A percentile compares a stretch with the other conserved stretches of the same genome.
phyloP scores from a whole-genome alignment of 2,797 vertebrate genomes.

The Sarcoramphus papa region DNA sequence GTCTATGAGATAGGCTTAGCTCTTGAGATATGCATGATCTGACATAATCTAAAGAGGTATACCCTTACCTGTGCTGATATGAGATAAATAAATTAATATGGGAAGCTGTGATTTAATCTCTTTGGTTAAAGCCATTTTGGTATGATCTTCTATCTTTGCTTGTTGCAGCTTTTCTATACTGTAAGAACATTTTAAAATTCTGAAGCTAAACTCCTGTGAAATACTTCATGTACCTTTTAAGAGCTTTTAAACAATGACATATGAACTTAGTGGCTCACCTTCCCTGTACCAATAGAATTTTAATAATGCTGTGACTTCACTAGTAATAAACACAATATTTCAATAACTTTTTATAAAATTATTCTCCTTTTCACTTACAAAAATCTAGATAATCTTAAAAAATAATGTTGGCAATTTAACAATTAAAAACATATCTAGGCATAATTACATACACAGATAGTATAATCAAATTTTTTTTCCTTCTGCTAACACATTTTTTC shows the following conservation, averaged over 20 bases:
- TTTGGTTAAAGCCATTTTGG: background rate
- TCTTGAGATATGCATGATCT: background rate
- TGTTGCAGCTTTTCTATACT: background rate
- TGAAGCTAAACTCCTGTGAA: background rate
- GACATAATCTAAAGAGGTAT: background rate
- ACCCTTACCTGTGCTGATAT: background rate
- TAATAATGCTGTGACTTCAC: background rate
- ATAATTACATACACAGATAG: background rate
- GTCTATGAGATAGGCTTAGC: background rate
- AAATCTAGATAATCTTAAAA: background rate
- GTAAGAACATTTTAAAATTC: background rate
- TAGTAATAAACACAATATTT: background rate
- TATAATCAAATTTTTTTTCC: background rate
- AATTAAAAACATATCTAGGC: background rate
- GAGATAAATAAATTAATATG: constrained; percentile 1
- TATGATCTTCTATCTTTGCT: background rate
- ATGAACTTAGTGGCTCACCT: background rate
- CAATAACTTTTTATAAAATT: background rate
- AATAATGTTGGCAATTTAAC: background rate
- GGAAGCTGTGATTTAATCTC: background rate
- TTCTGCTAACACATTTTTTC: background rate
- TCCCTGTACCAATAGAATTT: background rate
- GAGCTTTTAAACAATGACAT: background rate
- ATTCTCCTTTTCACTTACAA: background rate
- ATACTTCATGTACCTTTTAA: background rate